Percentiles rank a stretch among this genome's conserved stretches.
These are phyloP conservation scores for Orchestes rusci DNA, from an alignment of 2,888 invertebrate genomes.

Conservation along the genomic window DNA sequence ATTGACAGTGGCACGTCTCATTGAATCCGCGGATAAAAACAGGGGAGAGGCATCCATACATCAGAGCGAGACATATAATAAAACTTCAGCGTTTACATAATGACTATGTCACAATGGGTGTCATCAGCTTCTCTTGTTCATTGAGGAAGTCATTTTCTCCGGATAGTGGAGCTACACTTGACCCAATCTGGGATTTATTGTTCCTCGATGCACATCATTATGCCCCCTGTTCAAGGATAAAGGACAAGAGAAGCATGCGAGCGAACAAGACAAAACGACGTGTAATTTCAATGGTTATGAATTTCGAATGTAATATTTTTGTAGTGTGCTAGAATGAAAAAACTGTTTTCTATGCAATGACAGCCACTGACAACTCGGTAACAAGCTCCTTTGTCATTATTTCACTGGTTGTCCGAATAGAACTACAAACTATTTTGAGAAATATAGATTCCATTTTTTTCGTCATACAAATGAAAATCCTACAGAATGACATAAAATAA, in stretches of 20 bases:
- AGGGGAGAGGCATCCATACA: conserved; percentile 9
- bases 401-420: no score
- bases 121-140: conserved; percentile 44
- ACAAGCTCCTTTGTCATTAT: no score
- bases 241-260: conserved; percentile 2
- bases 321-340: no score
- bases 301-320: no score
- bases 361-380: no score
- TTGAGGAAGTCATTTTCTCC: conserved; percentile 43
- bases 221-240: conserved; percentile 9
- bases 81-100: conserved; percentile 42
- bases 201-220: conserved; percentile 32
- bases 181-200: conserved; percentile 37
- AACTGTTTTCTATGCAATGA: no score
- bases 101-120: conserved; percentile 43
- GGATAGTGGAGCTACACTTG: conserved; percentile 39
- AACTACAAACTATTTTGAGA: no score
- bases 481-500: no score
- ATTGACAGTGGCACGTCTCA: conserved; percentile 33
- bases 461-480: no score
- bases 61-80: conserved; percentile 34
- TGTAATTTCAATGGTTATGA: no score
- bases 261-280: conserved; percentile 2
- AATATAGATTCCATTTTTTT: no score
- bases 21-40: conserved; percentile 25